These are phyloP conservation scores for Drosophila niveifrons DNA, from an alignment of 2,888 invertebrate genomes.

Conservation along the genomic window DNA sequence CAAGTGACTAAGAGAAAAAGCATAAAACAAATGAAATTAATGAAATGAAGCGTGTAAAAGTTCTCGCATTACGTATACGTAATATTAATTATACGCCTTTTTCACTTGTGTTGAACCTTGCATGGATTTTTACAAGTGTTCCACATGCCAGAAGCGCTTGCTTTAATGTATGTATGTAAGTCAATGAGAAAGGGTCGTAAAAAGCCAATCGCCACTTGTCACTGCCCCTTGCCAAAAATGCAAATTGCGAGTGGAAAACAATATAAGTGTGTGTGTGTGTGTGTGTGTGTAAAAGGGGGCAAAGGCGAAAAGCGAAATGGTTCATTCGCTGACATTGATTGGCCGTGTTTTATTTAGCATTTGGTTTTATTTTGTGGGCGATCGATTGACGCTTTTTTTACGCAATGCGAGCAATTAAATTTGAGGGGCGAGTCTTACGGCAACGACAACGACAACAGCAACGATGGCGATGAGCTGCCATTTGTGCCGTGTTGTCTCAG, in stretches of 20 bases:
- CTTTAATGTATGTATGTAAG: too few species aligned
- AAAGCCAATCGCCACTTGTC: constrained; percentile 8
- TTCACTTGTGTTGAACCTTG: not conserved
- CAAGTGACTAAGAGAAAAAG: too few species aligned
- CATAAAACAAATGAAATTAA: too few species aligned
- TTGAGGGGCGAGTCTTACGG: constrained; percentile 19
- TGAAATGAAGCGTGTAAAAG: too few species aligned
- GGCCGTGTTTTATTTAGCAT: constrained; percentile 38
- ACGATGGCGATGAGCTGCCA: not conserved
- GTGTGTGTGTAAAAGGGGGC: not conserved
- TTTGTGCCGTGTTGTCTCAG: constrained; percentile 8
- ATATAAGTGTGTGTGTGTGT: too few species aligned
- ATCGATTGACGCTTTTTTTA: constrained; percentile 14
- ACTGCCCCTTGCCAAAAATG: constrained; percentile 4
- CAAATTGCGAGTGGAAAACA: constrained; percentile 5
- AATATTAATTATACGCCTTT: constrained; percentile 1
- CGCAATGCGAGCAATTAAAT: constrained; percentile 47
- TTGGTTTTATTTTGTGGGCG: constrained; percentile 14
- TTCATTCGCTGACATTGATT: constrained; percentile 58
- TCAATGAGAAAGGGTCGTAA: not conserved
- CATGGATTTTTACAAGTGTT: not conserved
- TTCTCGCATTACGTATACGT: not conserved
- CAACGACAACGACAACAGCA: not conserved
- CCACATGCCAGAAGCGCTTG: not conserved
- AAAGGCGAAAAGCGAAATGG: not conserved